Conservation (phyloP, 2,797 vertebrate species). For the Denticeps clupeoides region DNA sequence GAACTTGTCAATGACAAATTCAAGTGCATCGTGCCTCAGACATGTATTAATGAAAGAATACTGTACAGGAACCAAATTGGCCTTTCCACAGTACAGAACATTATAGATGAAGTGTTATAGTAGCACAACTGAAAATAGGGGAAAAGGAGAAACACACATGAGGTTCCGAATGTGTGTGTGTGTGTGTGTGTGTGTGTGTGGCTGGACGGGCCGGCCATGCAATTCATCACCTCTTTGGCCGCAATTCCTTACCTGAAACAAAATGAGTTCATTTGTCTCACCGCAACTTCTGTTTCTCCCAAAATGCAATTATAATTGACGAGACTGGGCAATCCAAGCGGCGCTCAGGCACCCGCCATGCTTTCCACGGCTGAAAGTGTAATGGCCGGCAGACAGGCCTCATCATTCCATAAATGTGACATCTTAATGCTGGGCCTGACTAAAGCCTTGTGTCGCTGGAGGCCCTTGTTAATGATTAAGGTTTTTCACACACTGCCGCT, state of each 20-base stretch:
- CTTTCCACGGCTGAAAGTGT: background rate
- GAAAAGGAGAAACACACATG: conserved; percentile 21
- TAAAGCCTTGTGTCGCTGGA: conserved; percentile 30
- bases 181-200: too few relatives aligned
- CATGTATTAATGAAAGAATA: conserved; percentile 7
- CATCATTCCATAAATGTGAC: conserved; percentile 28
- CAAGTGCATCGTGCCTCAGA: conserved; percentile 1
- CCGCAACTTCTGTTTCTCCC: background rate
- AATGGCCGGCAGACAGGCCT: background rate
- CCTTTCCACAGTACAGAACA: background rate
- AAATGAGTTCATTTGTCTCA: conserved; percentile 2
- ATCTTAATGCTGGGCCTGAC: conserved; percentile 24
- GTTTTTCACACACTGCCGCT: conserved; percentile 44
- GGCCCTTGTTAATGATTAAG: conserved; percentile 49
- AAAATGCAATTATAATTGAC: background rate
- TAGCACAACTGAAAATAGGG: conserved; percentile 28
- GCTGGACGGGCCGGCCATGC: too few relatives aligned
- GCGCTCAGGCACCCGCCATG: background rate
- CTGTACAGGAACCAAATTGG: conserved; percentile 1
- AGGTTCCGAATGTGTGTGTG: background rate
- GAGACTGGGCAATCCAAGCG: background rate
- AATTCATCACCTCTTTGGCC: background rate
- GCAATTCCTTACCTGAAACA: conserved; percentile 7
- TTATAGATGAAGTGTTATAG: conserved; percentile 21
- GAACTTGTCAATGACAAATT: conserved; percentile 20